Percentiles rank a stretch among this genome's conserved stretches.
Conservation (phyloP, 37 sponge, comb jelly and placozoan genomes). For the Agelas oroides region DNA sequence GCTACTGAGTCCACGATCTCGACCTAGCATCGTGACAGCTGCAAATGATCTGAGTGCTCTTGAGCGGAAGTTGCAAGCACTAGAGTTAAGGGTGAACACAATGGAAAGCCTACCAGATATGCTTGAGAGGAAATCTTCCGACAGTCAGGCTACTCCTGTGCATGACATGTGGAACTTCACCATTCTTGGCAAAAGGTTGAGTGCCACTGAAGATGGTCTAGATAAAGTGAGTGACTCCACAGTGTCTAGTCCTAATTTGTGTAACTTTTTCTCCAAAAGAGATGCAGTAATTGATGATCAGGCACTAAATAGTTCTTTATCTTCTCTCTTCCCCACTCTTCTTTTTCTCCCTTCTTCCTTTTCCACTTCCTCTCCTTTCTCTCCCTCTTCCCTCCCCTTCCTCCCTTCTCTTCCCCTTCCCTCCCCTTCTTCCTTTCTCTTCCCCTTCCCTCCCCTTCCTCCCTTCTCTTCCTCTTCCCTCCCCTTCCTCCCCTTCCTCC, state of each 20-base stretch:
- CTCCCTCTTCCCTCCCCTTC: too few species aligned
- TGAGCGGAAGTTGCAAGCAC: slow-evolving; percentile 65
- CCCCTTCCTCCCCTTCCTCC: too few species aligned
- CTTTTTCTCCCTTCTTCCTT: too few species aligned
- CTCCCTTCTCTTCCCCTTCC: not conserved
- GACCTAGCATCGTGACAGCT: slow-evolving; percentile 59
- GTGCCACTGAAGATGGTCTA: slow-evolving; percentile 80
- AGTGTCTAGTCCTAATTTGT: too few species aligned
- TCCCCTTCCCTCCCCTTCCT: not conserved
- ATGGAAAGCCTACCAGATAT: slow-evolving; percentile 74
- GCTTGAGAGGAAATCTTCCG: slow-evolving; percentile 71
- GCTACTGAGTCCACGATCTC: not conserved
- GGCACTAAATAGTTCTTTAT: too few species aligned
- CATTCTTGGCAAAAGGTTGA: slow-evolving; percentile 78
- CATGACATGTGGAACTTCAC: slow-evolving; percentile 92
- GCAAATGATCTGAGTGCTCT: slow-evolving; percentile 73
- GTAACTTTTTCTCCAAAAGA: too few species aligned
- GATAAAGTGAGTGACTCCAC: slow-evolving; percentile 52
- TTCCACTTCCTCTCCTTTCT: too few species aligned
- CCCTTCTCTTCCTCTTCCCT: too few species aligned
- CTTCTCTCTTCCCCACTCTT: too few species aligned
- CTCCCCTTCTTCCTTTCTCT: too few species aligned
- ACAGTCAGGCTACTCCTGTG: slow-evolving; percentile 67
- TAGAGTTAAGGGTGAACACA: slow-evolving; percentile 71
- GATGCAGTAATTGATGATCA: too few species aligned